Conservation (phyloP, 2,113 vertebrate genomes). For the Stegostoma tigrinum region DNA sequence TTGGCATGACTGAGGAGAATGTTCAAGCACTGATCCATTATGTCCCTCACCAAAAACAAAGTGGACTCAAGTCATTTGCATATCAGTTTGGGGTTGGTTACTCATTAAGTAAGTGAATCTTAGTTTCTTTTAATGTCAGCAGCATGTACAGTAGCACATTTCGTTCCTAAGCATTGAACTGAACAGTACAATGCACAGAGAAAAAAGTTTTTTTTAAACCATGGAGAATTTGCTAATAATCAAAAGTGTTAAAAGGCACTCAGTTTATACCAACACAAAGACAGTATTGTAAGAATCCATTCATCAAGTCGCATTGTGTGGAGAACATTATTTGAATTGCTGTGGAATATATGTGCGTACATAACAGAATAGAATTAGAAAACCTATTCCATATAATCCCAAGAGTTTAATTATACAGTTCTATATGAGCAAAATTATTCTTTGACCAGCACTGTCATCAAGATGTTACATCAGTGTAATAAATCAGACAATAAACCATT, state of each 20-base stretch:
- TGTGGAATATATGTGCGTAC: background rate
- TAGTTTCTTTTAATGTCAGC: background rate
- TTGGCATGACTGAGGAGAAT: background rate
- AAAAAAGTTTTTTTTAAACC: background rate
- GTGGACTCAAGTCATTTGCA: background rate
- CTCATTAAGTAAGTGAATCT: background rate
- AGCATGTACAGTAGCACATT: background rate
- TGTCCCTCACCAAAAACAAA: background rate
- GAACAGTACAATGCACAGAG: background rate
- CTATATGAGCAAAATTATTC: background rate
- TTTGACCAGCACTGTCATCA: background rate
- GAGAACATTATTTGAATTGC: background rate
- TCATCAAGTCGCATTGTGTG: background rate
- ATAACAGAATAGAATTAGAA: background rate
- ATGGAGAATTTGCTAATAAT: background rate
- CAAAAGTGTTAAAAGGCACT: background rate
- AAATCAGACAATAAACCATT: background rate
- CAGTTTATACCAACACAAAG: background rate
- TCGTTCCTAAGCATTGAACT: background rate
- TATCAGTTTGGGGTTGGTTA: background rate
- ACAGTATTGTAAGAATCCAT: background rate
- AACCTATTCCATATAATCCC: background rate
- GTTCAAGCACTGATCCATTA: background rate
- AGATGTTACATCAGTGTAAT: background rate
- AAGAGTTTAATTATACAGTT: conserved; percentile 25